phyloP scores from a whole-genome alignment of 2,888 invertebrate species.

The Epinotia ramella region DNA sequence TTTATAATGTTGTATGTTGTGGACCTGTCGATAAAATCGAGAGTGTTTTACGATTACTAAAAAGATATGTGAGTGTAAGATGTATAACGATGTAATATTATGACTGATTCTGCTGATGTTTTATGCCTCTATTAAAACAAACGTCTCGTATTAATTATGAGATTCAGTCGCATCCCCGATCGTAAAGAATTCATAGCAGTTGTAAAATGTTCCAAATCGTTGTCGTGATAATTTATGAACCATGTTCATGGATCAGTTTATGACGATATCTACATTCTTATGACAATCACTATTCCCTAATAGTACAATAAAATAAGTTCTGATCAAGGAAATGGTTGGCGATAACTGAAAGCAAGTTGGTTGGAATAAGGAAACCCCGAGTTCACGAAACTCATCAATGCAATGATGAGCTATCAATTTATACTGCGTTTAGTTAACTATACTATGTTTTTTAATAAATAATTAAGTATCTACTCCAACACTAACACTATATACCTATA shows the following conservation, averaged over 20 bases:
- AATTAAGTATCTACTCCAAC: no score
- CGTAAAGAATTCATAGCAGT: constrained; percentile 83
- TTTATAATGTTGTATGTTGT: constrained; percentile 28
- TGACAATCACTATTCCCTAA: constrained; percentile 26
- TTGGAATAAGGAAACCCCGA: neutral
- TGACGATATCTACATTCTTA: constrained; percentile 67
- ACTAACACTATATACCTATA: no score
- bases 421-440: no score
- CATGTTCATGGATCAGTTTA: constrained; percentile 83
- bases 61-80: constrained; percentile 61
- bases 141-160: constrained; percentile 84
- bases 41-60: constrained; percentile 72
- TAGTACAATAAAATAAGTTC: neutral
- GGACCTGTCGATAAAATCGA: constrained; percentile 62
- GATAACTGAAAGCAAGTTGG: constrained; percentile 4
- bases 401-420: no score
- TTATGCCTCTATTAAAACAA: constrained; percentile 83
- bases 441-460: no score
- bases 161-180: constrained; percentile 78
- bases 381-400: neutral
- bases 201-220: constrained; percentile 84
- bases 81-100: constrained; percentile 66
- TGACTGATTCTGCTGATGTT: constrained; percentile 74
- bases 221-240: constrained; percentile 84
- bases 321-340: constrained; percentile 2